Conservation (phyloP, 2,888 invertebrate species). For the Eupithecia dodoneata region DNA sequence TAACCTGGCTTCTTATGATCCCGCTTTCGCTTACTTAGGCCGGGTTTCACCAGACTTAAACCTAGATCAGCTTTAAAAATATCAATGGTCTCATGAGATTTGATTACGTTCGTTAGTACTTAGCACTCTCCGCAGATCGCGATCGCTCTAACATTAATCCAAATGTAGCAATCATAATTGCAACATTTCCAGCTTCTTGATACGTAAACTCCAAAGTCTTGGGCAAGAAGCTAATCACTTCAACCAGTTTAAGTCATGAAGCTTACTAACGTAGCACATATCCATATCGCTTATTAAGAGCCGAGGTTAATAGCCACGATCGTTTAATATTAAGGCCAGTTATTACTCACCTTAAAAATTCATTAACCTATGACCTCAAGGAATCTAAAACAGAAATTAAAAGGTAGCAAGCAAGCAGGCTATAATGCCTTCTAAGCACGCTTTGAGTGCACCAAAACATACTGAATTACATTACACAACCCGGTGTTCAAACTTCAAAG, state of each 20-base stretch:
- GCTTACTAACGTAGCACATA: background rate
- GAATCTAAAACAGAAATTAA: conserved; percentile 19
- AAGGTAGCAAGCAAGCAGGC: conserved; percentile 34
- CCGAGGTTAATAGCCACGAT: conserved; percentile 25
- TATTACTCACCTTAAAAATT: conserved; percentile 30
- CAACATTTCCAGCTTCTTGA: background rate
- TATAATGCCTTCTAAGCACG: conserved; percentile 32
- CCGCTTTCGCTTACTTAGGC: background rate
- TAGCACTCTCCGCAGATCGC: background rate
- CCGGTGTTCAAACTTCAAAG: conserved; percentile 19
- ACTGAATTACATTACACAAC: conserved; percentile 24
- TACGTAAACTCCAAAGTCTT: background rate
- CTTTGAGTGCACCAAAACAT: conserved; percentile 27
- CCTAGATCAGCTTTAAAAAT: background rate
- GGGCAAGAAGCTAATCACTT: background rate
- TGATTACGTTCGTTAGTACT: background rate
- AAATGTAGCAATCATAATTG: background rate
- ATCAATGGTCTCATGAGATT: background rate
- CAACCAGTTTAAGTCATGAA: background rate
- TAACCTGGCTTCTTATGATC: conserved; percentile 17
- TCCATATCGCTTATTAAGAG: conserved; percentile 9
- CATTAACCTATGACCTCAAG: conserved; percentile 37
- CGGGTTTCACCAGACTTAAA: background rate
- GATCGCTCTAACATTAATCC: background rate
- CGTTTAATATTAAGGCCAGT: conserved; percentile 25